phyloP scores from a whole-genome alignment of 2,888 invertebrate species.

The Scaptomyza reducta region DNA sequence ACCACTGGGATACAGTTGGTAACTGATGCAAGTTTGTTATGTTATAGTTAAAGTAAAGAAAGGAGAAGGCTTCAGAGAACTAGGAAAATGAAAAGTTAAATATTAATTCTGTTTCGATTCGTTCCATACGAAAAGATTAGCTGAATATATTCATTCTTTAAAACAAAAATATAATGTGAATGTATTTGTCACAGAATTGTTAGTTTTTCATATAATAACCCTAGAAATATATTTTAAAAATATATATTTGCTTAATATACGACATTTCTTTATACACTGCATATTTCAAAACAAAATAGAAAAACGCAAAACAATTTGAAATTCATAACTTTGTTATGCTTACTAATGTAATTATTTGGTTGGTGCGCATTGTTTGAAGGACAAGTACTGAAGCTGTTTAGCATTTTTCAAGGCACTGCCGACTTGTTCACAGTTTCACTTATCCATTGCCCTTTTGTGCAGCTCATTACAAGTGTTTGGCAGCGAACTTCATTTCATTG shows the following conservation, averaged over 20 bases:
- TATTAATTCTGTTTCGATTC: no score
- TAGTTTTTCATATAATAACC: not conserved
- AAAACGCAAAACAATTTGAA: not conserved
- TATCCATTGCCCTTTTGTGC: conserved; percentile 13
- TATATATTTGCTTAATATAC: not conserved
- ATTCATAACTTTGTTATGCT: not conserved
- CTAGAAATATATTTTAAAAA: not conserved
- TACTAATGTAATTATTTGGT: not conserved
- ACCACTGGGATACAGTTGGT: no score
- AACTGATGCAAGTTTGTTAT: no score
- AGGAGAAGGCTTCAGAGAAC: no score
- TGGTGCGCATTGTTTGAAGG: not conserved
- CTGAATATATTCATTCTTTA: no score
- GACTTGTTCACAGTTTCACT: not conserved
- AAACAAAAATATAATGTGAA: no score
- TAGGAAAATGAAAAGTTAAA: not conserved
- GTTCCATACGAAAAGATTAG: no score
- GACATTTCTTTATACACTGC: no score
- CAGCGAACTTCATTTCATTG: conserved; percentile 53
- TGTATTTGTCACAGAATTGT: no score
- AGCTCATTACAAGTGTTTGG: conserved; percentile 56
- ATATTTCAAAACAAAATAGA: not conserved
- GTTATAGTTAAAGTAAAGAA: no score
- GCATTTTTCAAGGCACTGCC: conserved; percentile 7
- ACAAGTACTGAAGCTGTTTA: conserved; percentile 1